These are phyloP conservation scores for Anomalospiza imberbis DNA, from an alignment of 2,797 vertebrate species.

Conservation along the genomic window DNA sequence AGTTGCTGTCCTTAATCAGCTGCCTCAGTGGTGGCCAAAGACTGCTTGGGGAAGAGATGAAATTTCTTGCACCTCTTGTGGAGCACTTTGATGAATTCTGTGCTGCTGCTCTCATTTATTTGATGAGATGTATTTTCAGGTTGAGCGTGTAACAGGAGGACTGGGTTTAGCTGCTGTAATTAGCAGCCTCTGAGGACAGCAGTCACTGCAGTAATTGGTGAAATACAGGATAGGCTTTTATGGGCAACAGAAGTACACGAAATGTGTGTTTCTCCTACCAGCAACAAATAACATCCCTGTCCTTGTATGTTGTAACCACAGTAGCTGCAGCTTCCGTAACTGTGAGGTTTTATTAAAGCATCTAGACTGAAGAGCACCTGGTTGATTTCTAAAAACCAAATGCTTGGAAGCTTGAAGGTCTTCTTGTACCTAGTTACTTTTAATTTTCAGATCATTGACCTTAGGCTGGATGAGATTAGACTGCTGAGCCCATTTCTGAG, in stretches of 20 bases:
- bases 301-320: not conserved
- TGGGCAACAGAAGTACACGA: not conserved
- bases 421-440: not conserved
- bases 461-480: not conserved
- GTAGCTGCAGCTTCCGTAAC: not conserved
- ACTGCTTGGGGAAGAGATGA: not conserved
- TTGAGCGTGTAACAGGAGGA: not conserved
- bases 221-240: not conserved
- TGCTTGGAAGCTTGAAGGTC: not conserved
- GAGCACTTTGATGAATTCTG: not conserved
- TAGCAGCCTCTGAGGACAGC: not conserved
- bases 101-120: not conserved
- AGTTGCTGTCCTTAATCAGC: not conserved
- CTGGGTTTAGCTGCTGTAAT: not conserved
- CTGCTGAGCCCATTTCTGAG: not conserved
- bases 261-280: accelerated
- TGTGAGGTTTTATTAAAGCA: not conserved
- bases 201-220: not conserved
- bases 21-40: not conserved
- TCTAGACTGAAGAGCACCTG: not conserved
- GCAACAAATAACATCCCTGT: not conserved
- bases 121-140: not conserved
- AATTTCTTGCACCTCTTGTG: not conserved
- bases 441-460: not conserved
- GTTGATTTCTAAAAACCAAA: not conserved